A percentile compares a stretch with the other conserved stretches of the same genome.
These are phyloP conservation scores for Mirza zaza DNA, from an alignment of 2,113 vertebrate species.

Conservation along the genomic window DNA sequence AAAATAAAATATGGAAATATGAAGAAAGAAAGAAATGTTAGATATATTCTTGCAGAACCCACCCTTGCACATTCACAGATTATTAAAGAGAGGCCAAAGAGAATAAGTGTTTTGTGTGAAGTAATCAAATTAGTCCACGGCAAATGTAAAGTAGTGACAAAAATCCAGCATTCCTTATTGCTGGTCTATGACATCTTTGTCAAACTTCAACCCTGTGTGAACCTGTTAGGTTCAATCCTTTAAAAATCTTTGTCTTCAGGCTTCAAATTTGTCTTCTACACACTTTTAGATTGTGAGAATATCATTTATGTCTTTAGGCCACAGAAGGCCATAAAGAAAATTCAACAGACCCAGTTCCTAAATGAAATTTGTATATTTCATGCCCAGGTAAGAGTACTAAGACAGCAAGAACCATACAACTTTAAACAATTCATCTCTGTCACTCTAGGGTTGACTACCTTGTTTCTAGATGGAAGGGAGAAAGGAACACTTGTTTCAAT, in stretches of 20 bases:
- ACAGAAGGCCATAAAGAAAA: background rate
- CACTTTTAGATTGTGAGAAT: background rate
- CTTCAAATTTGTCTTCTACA: background rate
- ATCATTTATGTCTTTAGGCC: background rate
- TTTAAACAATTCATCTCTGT: background rate
- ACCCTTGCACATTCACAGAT: background rate
- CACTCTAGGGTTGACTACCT: background rate
- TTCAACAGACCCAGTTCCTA: background rate
- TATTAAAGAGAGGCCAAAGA: background rate
- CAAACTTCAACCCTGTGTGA: background rate
- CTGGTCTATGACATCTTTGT: background rate
- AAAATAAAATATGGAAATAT: conserved; percentile 12
- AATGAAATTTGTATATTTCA: background rate
- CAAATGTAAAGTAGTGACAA: background rate
- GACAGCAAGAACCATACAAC: background rate
- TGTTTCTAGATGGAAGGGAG: background rate
- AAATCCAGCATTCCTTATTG: background rate
- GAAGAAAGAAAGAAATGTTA: background rate
- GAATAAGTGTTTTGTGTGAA: background rate
- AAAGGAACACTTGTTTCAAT: background rate
- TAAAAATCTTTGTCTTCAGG: background rate
- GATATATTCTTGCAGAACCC: background rate
- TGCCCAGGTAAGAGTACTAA: background rate
- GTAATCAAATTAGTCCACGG: background rate
- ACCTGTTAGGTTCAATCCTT: background rate